Conservation (phyloP, 2,113 vertebrate genomes). For the Athene cunicularia region DNA sequence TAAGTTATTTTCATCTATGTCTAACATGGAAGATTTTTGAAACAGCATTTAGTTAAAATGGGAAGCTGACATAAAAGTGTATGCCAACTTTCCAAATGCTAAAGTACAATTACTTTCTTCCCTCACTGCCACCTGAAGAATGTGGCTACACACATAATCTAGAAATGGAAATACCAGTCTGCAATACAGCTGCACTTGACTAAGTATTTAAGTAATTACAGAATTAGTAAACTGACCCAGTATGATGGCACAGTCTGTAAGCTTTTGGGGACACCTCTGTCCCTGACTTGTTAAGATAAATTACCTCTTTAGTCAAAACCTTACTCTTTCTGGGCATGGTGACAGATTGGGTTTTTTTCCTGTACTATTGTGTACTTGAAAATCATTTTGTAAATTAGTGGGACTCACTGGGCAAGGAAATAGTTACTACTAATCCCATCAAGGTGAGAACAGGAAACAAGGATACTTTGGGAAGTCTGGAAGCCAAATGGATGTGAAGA, state of each 20-base stretch:
- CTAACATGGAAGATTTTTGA: constrained; percentile 1
- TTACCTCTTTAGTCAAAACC: background rate
- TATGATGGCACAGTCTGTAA: background rate
- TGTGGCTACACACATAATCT: background rate
- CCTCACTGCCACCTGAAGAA: background rate
- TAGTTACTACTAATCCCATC: background rate
- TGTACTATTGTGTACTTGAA: background rate
- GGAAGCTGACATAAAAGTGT: background rate
- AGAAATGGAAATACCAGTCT: background rate
- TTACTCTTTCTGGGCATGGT: background rate
- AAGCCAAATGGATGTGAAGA: background rate
- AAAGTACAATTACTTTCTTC: background rate
- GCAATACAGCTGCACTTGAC: background rate
- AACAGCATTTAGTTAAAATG: constrained; percentile 8
- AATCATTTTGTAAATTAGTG: background rate
- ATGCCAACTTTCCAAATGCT: background rate
- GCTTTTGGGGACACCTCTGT: background rate
- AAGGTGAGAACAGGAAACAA: background rate
- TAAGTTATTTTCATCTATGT: background rate
- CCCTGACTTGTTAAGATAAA: background rate
- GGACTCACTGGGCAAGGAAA: background rate
- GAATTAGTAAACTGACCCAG: background rate
- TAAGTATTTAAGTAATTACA: background rate
- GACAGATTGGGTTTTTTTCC: background rate
- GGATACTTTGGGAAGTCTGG: background rate